Evolutionary conservation across 1,140 invertebrate genomes (phyloP).

Genomic region (Calosoma granatense): DNA sequence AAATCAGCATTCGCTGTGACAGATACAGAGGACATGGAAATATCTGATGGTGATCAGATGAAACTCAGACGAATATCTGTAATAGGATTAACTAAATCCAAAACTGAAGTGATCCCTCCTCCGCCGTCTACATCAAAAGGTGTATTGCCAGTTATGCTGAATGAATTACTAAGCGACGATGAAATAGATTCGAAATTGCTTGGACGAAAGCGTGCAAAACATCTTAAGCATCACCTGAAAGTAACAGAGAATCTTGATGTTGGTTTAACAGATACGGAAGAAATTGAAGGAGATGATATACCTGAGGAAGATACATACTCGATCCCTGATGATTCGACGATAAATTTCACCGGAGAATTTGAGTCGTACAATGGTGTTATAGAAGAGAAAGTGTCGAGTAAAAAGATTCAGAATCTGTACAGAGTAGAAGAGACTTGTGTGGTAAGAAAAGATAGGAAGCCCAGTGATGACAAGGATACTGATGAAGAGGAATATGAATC

Average conservation of each 20-base stretch:
- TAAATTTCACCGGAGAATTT: background rate
- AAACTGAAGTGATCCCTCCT: background rate
- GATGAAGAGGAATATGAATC: conserved; percentile 12
- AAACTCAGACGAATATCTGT: background rate
- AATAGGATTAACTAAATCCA: background rate
- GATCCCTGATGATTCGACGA: background rate
- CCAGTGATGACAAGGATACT: background rate
- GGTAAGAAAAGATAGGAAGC: background rate
- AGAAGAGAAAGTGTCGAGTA: background rate
- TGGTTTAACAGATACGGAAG: background rate
- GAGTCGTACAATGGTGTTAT: background rate
- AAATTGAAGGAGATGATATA: background rate
- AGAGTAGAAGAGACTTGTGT: background rate
- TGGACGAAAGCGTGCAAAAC: background rate
- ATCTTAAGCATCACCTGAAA: background rate
- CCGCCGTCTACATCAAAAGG: background rate
- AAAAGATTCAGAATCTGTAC: background rate
- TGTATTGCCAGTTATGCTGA: background rate
- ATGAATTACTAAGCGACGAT: background rate
- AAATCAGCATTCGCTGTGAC: background rate
- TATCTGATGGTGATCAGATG: background rate
- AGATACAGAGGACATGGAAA: background rate
- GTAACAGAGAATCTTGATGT: background rate
- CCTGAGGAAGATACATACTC: background rate
- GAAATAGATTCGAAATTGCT: too few relatives aligned